Evolutionary conservation across 2,113 vertebrate species (phyloP).

Genomic region (Oryzias javanicus): DNA sequence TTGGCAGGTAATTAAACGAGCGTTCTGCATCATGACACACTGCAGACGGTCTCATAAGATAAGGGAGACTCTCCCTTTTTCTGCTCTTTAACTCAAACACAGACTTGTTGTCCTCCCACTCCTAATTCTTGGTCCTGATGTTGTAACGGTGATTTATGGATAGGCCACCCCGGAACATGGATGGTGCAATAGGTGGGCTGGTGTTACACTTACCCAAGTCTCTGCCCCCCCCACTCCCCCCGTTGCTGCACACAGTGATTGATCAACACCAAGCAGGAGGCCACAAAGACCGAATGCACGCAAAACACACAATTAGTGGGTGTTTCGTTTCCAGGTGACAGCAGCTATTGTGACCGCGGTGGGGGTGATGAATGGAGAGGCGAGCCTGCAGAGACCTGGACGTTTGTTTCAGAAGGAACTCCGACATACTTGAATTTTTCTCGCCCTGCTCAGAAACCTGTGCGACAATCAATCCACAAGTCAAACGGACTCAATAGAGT

Average conservation of each 20-base stretch:
- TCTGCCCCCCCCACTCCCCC: constrained; percentile 5
- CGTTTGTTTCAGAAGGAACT: constrained; percentile 18
- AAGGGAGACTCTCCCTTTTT: no score
- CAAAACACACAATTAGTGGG: constrained; percentile 37
- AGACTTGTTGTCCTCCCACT: not conserved
- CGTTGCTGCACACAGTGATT: constrained; percentile 46
- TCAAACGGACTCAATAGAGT: constrained; percentile 2
- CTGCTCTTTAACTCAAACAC: no score
- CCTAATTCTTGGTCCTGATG: constrained; percentile 2
- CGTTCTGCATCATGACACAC: no score
- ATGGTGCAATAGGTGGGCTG: constrained; percentile 53
- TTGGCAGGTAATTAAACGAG: no score
- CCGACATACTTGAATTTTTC: not conserved
- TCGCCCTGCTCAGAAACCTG: constrained; percentile 1
- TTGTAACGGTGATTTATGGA: constrained; percentile 64
- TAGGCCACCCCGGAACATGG: constrained; percentile 40
- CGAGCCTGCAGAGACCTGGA: constrained; percentile 5
- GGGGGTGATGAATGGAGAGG: constrained; percentile 30
- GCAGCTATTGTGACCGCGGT: constrained; percentile 7
- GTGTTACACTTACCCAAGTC: constrained; percentile 29
- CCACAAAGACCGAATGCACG: constrained; percentile 18
- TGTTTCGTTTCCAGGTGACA: constrained; percentile 24
- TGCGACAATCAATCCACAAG: not conserved
- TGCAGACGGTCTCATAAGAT: no score
- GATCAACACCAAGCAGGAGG: constrained; percentile 40